A percentile compares a stretch with the other conserved stretches of the same genome.
Conservation (phyloP, 2,113 vertebrate species). For the Furnarius figulus region DNA sequence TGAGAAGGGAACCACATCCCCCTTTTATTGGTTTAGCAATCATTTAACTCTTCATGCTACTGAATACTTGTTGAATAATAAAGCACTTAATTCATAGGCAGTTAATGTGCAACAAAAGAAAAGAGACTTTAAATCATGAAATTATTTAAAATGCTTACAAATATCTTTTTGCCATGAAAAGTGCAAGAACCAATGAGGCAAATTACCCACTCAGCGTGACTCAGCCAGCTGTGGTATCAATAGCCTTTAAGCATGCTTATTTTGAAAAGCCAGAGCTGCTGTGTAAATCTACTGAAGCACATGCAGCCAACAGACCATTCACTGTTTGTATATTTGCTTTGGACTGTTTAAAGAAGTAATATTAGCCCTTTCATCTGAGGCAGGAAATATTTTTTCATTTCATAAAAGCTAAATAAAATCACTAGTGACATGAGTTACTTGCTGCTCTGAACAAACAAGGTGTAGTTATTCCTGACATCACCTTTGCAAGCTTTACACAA, state of each 20-base stretch:
- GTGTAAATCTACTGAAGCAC: neutral
- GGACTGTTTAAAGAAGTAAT: slow-evolving; percentile 50
- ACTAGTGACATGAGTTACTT: neutral
- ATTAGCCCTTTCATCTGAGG: slow-evolving; percentile 10
- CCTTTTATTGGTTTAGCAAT: neutral
- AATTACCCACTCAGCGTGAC: neutral
- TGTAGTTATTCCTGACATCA: neutral
- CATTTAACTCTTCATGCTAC: neutral
- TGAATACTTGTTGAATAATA: neutral
- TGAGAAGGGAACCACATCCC: neutral
- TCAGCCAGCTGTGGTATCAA: neutral
- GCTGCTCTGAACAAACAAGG: slow-evolving; percentile 46
- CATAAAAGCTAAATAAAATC: slow-evolving; percentile 43
- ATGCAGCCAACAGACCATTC: neutral
- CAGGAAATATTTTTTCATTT: slow-evolving; percentile 12
- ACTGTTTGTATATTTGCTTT: slow-evolving; percentile 52
- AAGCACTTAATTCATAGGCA: neutral
- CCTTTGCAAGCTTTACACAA: neutral
- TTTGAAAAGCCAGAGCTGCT: slow-evolving; percentile 16
- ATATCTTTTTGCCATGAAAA: neutral
- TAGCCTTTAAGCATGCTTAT: neutral
- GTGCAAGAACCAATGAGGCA: neutral
- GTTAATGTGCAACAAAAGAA: neutral
- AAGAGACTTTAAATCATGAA: neutral
- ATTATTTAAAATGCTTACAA: neutral